Conservation (phyloP, 2,113 vertebrate genomes). For the Eurypyga helias region DNA sequence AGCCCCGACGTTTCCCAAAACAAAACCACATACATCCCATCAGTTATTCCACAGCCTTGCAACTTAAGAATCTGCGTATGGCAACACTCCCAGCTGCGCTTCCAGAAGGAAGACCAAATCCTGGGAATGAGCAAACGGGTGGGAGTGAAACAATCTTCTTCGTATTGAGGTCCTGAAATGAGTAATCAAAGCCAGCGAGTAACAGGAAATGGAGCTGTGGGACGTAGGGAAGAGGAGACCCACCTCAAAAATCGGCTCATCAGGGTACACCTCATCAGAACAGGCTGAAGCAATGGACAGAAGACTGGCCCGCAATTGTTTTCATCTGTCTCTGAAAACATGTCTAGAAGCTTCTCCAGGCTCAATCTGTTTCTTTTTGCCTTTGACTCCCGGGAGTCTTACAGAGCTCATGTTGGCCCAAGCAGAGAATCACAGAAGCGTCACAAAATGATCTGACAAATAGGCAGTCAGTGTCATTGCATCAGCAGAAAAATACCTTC, state of each 20-base stretch:
- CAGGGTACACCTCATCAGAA: neutral
- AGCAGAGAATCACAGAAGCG: neutral
- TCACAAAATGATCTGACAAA: constrained; percentile 13
- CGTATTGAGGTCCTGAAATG: neutral
- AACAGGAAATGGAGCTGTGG: constrained; percentile 3
- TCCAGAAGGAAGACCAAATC: neutral
- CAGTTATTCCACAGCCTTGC: constrained; percentile 7
- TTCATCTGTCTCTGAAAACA: neutral
- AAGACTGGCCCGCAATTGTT: neutral
- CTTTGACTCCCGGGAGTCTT: neutral
- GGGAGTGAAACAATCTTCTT: neutral
- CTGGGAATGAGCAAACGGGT: neutral
- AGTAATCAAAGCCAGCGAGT: neutral
- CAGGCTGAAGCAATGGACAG: neutral
- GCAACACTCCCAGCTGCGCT: constrained; percentile 14
- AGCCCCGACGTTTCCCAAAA: neutral
- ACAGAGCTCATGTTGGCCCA: neutral
- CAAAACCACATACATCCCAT: constrained; percentile 7
- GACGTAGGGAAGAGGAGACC: neutral
- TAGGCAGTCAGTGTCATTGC: neutral
- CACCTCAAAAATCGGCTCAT: neutral
- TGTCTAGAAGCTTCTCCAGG: neutral
- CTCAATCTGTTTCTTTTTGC: constrained; percentile 2
- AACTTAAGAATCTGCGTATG: neutral
- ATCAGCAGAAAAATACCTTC: constrained; percentile 45